Evolutionary conservation across 1,140 invertebrate species (phyloP), one percentile per base, ranked within the genome.

Genomic region (Catajapyx aquilonaris): DNA sequence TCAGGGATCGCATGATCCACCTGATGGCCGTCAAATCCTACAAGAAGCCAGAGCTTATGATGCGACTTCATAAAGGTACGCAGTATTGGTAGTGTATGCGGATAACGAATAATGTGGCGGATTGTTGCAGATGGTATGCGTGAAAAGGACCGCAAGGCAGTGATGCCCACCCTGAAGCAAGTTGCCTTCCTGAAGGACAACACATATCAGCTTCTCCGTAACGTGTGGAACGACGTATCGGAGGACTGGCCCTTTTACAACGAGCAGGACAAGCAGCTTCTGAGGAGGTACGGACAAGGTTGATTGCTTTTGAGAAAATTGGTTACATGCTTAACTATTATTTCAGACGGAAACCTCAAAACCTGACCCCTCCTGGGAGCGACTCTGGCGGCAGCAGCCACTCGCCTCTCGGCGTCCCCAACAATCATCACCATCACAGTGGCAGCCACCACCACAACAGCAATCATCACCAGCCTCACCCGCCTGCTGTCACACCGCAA

Each of bases 211-310:
- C 63, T 95, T 51, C 68, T 75, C 35, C 73, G 78, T 47, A 69
- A 78, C 48, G 63, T 83, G 42, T 93, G 85, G 81, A 84, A 81
- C 53, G 85, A 93, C 52, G 84, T 95, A 33, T 74, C 81, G 47
- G 78, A 85, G 49, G 84, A 93, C 52, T 95, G 87, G 87, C 78
- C 81, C 25, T 90, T 79, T 61, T 94, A 88, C 51, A 73, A 75
- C 20, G 83, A 88, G 41, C 73, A 84, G 48, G 87, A 95, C 51
- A 69, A 69, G 54, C 71, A 83, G 49, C 71, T 80, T 50, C 60
- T 91, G 43, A 88, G 85, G 66, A 71, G 73, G 75, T 78, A 48
- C 45, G 52, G 49, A 18, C 7, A 5, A 13, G 9, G 20, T 43
- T 28, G n/a, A 39, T 19, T 9, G 5, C 5, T 7, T 38, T 38